Evolutionary conservation across 2,888 invertebrate genomes (phyloP).

Genomic region (Chalcis sispes): DNA sequence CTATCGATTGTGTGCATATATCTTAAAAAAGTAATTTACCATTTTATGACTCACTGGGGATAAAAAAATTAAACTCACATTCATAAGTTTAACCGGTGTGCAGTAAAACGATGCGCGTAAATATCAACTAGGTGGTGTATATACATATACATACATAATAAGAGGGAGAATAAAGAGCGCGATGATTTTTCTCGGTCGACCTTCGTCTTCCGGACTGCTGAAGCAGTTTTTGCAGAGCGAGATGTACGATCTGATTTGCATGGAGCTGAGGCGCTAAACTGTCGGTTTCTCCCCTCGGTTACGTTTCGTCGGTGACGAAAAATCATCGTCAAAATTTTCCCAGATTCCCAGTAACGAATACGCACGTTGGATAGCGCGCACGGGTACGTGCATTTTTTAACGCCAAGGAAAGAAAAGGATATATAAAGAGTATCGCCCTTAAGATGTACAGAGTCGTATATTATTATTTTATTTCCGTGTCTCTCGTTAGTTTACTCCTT

Average conservation of each 20-base stretch:
- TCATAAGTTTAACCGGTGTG: too few relatives aligned
- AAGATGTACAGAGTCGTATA: too few relatives aligned
- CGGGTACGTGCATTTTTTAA: neutral
- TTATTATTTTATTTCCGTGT: too few relatives aligned
- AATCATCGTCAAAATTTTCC: slow-evolving; percentile 42
- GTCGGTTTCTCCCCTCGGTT: neutral
- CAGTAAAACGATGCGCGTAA: too few relatives aligned
- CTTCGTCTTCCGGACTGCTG: slow-evolving; percentile 50
- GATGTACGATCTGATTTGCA: slow-evolving; percentile 68
- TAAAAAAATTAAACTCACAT: too few relatives aligned
- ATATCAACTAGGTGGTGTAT: too few relatives aligned
- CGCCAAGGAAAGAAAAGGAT: too few relatives aligned
- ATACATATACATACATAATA: neutral
- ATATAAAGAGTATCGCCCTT: too few relatives aligned
- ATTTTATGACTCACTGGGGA: too few relatives aligned
- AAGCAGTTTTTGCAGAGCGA: slow-evolving; percentile 29
- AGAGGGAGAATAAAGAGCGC: neutral
- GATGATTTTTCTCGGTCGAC: slow-evolving; percentile 48
- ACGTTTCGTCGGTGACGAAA: slow-evolving; percentile 15
- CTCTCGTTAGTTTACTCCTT: too few relatives aligned
- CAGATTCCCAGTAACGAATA: slow-evolving; percentile 47
- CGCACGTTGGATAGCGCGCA: neutral
- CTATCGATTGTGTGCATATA: too few relatives aligned
- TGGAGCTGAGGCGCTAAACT: slow-evolving; percentile 65
- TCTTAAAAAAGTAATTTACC: too few relatives aligned